Base-by-base conservation (phyloP, 1,140 invertebrate species). In the Magallana angulata region DNA sequence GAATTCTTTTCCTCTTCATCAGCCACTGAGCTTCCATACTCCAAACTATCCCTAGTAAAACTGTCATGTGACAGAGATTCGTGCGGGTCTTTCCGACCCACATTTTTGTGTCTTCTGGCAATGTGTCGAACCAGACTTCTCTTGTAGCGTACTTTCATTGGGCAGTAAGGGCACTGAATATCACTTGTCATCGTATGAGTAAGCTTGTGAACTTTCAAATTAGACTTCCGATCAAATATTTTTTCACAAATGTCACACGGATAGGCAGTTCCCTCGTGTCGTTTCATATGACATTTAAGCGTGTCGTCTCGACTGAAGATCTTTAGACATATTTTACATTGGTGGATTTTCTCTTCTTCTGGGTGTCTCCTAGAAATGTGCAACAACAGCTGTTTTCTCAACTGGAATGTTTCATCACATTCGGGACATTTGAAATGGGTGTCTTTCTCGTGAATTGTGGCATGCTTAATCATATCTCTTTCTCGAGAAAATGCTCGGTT, bases 211-310 rank as follows among this genome's bases (percentile, higher is more conserved):
- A 59, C 58, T n/a, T 59, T 18, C n/a, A 86, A 57, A 14, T 64
- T 58, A 12, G 68, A 71, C 80, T 76, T 80, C 56, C 85, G 58
- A n/a, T 71, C 18, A 57, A 87, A 87, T 68, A 58, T 60, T 48
- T 81, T 82, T 56, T 82, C 80, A 62, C 85, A 87, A 48, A 82
- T 18, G 36, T 87, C 80, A 82, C 85, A 87, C 6, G 24, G 57
- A 24, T 58, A 62, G 1, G 71, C 81, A 7, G 16, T 80, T 12
- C 62, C 82, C 58, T 58, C 48, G 36, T 88, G 82, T 84, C 48
- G 24, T 14, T 84, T 84, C 57, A 86, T 76, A 82, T 91, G 90
- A 84, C 87, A 84, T 80, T 87, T 87, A 16, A 91, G 81, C 9
- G 88, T 71, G 14, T 71, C 64, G 60, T 87, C 88, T 48, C 68